Evolutionary conservation across 2,113 vertebrate species (phyloP).

Genomic region (Otocyon megalotis): DNA sequence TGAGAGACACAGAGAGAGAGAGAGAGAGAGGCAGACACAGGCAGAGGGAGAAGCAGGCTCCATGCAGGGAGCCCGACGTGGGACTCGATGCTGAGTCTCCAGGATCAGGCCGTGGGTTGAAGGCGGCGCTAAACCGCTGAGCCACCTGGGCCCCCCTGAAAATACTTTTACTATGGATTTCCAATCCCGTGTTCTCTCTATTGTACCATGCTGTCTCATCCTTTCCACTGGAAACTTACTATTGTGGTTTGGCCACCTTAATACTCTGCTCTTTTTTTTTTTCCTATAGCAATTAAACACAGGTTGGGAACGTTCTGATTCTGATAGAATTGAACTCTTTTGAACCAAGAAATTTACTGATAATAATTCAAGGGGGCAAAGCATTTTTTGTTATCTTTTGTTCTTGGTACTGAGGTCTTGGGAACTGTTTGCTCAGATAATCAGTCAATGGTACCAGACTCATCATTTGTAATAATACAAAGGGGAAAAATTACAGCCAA

Average conservation of each 20-base stretch:
- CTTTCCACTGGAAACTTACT: not conserved
- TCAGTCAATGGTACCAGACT: conserved; percentile 8
- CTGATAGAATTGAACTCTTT: not conserved
- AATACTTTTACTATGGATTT: not conserved
- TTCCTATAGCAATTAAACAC: not conserved
- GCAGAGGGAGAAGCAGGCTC: too few relatives aligned
- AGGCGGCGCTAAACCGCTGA: too few relatives aligned
- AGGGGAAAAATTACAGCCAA: conserved; percentile 30
- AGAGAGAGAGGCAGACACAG: too few relatives aligned
- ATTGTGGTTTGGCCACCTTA: not conserved
- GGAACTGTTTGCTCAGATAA: conserved; percentile 22
- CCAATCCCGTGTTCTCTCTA: not conserved
- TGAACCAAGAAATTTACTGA: conserved; percentile 3
- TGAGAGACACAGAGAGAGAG: too few relatives aligned
- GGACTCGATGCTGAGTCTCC: too few relatives aligned
- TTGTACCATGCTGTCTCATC: not conserved
- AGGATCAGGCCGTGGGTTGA: too few relatives aligned
- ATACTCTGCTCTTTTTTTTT: conserved; percentile 10
- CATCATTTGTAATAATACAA: conserved; percentile 55
- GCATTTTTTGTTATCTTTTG: conserved; percentile 25
- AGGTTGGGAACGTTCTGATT: not conserved
- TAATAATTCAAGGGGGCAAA: not conserved
- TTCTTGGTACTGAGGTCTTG: not conserved
- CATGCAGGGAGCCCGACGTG: too few relatives aligned
- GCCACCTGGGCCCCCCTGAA: too few relatives aligned